Percentiles rank a stretch among this genome's conserved stretches.
These are phyloP conservation scores for Phainopepla nitens DNA, from an alignment of 2,113 vertebrate species.

Conservation along the genomic window DNA sequence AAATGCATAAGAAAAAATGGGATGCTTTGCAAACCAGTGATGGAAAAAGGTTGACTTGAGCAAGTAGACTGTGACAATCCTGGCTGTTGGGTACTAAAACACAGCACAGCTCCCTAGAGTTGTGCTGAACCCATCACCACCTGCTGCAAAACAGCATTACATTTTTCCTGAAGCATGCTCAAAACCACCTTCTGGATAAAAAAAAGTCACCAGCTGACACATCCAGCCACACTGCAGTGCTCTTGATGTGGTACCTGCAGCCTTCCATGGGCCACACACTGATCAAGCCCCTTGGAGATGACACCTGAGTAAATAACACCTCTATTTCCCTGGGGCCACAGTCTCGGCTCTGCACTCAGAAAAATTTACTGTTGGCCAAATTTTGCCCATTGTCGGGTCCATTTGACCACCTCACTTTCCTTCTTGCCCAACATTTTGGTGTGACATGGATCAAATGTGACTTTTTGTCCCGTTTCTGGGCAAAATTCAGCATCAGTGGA, in stretches of 20 bases:
- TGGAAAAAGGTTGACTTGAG: background rate
- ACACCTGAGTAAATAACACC: background rate
- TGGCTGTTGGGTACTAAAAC: background rate
- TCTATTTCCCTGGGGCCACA: accelerated
- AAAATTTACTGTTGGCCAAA: background rate
- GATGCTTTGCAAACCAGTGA: background rate
- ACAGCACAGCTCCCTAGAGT: accelerated
- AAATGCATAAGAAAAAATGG: background rate
- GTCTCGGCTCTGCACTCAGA: background rate
- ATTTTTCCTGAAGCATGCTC: background rate
- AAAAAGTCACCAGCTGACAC: background rate
- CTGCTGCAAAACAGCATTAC: background rate
- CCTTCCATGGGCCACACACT: background rate
- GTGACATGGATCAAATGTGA: background rate
- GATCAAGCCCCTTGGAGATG: background rate
- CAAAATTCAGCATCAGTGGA: background rate
- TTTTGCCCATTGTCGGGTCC: background rate
- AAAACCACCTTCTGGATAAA: background rate
- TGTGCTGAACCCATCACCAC: background rate
- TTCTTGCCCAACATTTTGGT: background rate
- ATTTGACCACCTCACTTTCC: background rate
- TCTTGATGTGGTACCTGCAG: background rate
- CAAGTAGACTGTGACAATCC: background rate
- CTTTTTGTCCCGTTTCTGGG: background rate
- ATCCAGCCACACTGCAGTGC: accelerated